Evolutionary conservation across 2,113 vertebrate species (phyloP), one percentile per base, ranked within the genome.

Genomic region (Crocuta crocuta): DNA sequence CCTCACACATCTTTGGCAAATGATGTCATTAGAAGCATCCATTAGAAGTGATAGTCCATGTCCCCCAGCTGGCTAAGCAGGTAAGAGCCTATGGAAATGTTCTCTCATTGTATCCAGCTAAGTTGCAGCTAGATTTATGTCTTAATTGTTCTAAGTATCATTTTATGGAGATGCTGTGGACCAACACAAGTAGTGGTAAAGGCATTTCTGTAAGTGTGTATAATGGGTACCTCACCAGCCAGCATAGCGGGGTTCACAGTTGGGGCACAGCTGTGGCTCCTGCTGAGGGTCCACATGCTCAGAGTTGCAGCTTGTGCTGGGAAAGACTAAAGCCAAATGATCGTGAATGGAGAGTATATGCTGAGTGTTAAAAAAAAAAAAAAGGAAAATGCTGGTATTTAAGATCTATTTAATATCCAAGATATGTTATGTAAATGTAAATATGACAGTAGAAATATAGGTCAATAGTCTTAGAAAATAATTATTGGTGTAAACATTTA

Each of bases 1-100:
- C 6, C 50, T 94, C 55, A 93, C 39, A 50, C 58, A 53, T 66
- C 74, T 96, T 96, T 74, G 73, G 89, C 92, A 92, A 95, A 71
- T 74, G 50, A 61, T 53, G 9, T 45, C 24, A n/a, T 83, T n/a
- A 10, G 73, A 93, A 89, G 12, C 17, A 58, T 71, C 50, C 50
- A 68, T 95, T 94, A 91, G 82, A 88, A 89, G 82, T 10, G 10
- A 48, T 53, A 71, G 13, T 76, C 45, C 12, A 13, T 55, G 19
- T 66, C 7, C 73, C 45, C 81, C 48, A 88, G 45, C 53, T 24
- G 33, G 13, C 66, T 48, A 94, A 89, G 78, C 82, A 95, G 43
- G 58, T 80, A 63, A 70, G 74, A 71, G 33, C 55, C 80, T 61
- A 16, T 83, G 24, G 35, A 89, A 48, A 15, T 93, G 26, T 33